Percentiles rank a stretch among this genome's conserved stretches.
phyloP scores from a whole-genome alignment of 2,113 vertebrate species.

The Pituophis catenifer region DNA sequence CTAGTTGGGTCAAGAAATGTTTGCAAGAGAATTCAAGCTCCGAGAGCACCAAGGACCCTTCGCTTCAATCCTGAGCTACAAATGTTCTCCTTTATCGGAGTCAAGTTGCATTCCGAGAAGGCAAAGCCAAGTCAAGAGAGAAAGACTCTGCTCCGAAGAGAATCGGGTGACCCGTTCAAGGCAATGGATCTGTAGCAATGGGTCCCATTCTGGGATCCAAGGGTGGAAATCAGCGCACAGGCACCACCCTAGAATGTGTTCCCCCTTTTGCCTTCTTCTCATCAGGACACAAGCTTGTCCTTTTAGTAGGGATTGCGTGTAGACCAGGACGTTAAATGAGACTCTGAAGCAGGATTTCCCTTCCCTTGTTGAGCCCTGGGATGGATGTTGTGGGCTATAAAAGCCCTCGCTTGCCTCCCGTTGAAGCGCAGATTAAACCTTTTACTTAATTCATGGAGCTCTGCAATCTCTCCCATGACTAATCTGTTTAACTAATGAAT shows the following conservation, averaged over 20 bases:
- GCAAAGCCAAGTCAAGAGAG: neutral
- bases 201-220: neutral
- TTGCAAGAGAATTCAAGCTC: no score
- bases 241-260: neutral
- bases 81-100: neutral
- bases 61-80: neutral
- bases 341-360: neutral
- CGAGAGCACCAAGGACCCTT: no score
- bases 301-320: neutral
- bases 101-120: neutral
- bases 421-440: slow-evolving; percentile 13
- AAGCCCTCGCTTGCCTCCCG: neutral
- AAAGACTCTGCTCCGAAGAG: neutral
- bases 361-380: neutral
- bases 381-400: neutral
- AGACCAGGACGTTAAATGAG: no score
- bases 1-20: neutral
- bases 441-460: slow-evolving; percentile 1
- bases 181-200: neutral
- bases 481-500: slow-evolving; percentile 52
- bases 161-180: neutral
- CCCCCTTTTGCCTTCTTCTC: neutral
- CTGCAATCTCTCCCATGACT: neutral
- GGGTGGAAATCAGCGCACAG: neutral
- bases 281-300: neutral